Evolutionary conservation across 1,140 invertebrate genomes (phyloP), one percentile per base, ranked within the genome.

Genomic region (Brachionus koreanus): DNA sequence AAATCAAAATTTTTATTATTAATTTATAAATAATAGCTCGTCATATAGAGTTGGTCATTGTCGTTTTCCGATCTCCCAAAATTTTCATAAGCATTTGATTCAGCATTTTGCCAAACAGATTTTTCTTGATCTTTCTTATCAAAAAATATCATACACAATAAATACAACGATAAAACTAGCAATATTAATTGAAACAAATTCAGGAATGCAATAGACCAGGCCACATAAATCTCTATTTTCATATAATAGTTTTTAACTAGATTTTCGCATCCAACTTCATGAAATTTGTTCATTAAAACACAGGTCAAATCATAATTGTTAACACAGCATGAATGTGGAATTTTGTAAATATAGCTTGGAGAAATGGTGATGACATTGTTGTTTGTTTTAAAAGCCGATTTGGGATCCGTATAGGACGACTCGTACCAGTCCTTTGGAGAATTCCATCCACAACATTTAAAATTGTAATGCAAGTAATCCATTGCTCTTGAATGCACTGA

Each of bases 111-210:
- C 6, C 29, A 52, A 5, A 16, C 25, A 9, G 6, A 4, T 49
- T 46, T 79, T 43, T 79, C 23, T 9, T 19, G 29, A 7, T 57
- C 49, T 65, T 79, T 39, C 46, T 35, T 74, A 74, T 79, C 61
- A 37, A 65, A 79, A 79, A 79, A 79, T 43, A 79, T 57, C 61
- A 57, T 79, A 61, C 76, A 79, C 19, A 79, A 79, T 19, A 79
- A 61, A 63, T 61, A 79, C 19, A 79, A 19, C 29, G 76, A 79
- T 35, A 79, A 5, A 3, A 65, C 49, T 6, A 79, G 29, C 6
- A 79, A n/a, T 23, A 79, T 61, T 9, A 79, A 65, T 79, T 79
- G 76, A 79, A 79, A 79, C 10, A 79, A 35, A 9, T 79, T 79
- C 12, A 79, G 35, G 39, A 65, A 79, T 10, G 76, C 76, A 12